Percentiles rank a stretch among this genome's conserved stretches.
Evolutionary conservation across 2,113 vertebrate species (phyloP).

Genomic region (Sminthopsis crassicaudata): DNA sequence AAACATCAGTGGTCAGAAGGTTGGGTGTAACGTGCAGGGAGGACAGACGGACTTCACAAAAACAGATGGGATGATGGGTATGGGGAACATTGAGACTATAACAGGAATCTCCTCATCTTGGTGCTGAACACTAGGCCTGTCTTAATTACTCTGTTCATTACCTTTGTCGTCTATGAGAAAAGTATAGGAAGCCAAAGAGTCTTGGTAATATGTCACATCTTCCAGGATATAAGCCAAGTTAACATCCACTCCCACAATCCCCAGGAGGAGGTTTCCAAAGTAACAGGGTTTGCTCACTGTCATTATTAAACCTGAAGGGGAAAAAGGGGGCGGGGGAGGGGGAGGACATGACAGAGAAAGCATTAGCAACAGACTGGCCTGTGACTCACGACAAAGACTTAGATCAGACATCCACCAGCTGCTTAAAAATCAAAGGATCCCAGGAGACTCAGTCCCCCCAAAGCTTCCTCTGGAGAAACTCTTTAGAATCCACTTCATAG

Average conservation of each 20-base stretch:
- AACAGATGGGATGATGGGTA: not conserved
- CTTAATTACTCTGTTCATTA: slow-evolving; percentile 71
- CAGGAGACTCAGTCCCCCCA: not conserved
- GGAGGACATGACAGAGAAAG: not conserved
- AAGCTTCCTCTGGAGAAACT: not conserved
- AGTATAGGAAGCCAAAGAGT: slow-evolving; percentile 97
- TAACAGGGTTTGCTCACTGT: slow-evolving; percentile 98
- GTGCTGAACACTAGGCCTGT: not conserved
- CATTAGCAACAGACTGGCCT: not conserved
- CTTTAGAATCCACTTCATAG: not conserved
- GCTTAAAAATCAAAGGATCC: not conserved
- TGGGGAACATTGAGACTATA: not conserved
- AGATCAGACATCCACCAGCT: not conserved
- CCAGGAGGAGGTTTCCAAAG: slow-evolving; percentile 97
- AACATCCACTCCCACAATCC: slow-evolving; percentile 97
- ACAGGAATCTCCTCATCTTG: too few relatives aligned
- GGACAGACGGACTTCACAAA: too few relatives aligned
- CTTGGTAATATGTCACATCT: slow-evolving; percentile 99
- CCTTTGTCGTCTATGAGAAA: slow-evolving; percentile 99
- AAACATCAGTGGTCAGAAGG: too few relatives aligned
- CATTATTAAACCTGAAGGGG: slow-evolving; percentile 94
- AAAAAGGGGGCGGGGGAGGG: not conserved
- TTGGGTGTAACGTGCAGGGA: too few relatives aligned
- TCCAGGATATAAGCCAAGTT: slow-evolving; percentile 98
- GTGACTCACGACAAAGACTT: not conserved